Evolutionary conservation across 2,888 invertebrate species (phyloP).

Genomic region (Apantesis nais): DNA sequence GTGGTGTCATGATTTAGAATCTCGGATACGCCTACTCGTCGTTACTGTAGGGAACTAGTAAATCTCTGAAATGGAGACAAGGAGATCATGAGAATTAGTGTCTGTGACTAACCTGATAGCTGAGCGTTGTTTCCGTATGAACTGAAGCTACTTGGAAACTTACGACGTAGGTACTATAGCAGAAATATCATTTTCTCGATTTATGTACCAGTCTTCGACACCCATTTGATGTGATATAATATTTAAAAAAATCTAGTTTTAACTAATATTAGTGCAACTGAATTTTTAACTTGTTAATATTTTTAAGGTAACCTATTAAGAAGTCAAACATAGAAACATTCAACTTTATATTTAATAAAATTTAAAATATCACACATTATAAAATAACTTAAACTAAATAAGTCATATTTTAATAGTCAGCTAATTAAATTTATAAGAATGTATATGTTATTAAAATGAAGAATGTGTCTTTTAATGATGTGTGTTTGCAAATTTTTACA

Average conservation of each 20-base stretch:
- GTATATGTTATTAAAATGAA: neutral
- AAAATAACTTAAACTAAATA: neutral
- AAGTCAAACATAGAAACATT: neutral
- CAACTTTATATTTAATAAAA: neutral
- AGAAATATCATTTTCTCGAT: neutral
- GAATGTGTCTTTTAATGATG: neutral
- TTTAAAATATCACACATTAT: neutral
- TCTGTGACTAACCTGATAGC: conserved; percentile 55
- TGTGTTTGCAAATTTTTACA: neutral
- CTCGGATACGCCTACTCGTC: conserved; percentile 64
- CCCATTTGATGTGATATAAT: neutral
- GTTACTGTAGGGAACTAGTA: conserved; percentile 68
- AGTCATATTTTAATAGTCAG: neutral
- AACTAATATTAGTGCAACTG: too few species aligned
- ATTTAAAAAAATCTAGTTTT: too few species aligned
- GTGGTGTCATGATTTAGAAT: conserved; percentile 75
- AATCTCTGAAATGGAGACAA: conserved; percentile 66
- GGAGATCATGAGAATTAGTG: conserved; percentile 62
- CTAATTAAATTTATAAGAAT: neutral
- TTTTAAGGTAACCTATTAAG: neutral
- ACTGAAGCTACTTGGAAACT: conserved; percentile 22
- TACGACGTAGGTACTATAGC: conserved; percentile 8
- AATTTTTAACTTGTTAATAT: too few species aligned
- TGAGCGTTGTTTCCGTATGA: conserved; percentile 37
- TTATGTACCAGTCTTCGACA: neutral